Conservation (phyloP, 2,113 vertebrate genomes). For the Lontra canadensis region DNA sequence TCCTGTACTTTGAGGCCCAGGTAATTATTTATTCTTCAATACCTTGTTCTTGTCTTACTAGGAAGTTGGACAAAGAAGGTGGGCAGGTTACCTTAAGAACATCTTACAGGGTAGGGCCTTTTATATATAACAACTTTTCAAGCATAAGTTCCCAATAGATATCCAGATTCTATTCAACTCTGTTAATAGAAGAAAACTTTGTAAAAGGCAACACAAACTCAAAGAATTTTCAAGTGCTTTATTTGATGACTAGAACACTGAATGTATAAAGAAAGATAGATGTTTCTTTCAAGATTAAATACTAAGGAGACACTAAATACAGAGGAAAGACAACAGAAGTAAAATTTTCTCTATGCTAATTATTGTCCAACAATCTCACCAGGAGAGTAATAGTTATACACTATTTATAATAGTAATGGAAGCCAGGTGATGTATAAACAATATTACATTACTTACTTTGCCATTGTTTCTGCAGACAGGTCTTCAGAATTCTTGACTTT, state of each 20-base stretch:
- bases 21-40: neutral
- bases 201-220: slow-evolving; percentile 46
- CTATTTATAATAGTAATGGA: neutral
- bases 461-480: slow-evolving; percentile 98
- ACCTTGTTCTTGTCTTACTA: neutral
- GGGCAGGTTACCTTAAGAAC: neutral
- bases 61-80: neutral
- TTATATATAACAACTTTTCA: slow-evolving; percentile 38
- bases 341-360: slow-evolving; percentile 18
- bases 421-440: slow-evolving; percentile 7
- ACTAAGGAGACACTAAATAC: slow-evolving; percentile 16
- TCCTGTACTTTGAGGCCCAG: neutral
- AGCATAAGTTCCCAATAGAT: neutral
- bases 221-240: slow-evolving; percentile 48
- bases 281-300: slow-evolving; percentile 33
- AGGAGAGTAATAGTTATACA: neutral
- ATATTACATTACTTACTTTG: slow-evolving; percentile 88
- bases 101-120: neutral
- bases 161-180: neutral
- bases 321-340: neutral
- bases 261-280: neutral
- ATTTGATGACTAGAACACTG: neutral
- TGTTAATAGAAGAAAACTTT: slow-evolving; percentile 46
- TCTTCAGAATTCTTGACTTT: slow-evolving; percentile 96
- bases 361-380: neutral